These are phyloP conservation scores for Tinamus major DNA, from an alignment of 2,797 vertebrate genomes.

Conservation along the genomic window DNA sequence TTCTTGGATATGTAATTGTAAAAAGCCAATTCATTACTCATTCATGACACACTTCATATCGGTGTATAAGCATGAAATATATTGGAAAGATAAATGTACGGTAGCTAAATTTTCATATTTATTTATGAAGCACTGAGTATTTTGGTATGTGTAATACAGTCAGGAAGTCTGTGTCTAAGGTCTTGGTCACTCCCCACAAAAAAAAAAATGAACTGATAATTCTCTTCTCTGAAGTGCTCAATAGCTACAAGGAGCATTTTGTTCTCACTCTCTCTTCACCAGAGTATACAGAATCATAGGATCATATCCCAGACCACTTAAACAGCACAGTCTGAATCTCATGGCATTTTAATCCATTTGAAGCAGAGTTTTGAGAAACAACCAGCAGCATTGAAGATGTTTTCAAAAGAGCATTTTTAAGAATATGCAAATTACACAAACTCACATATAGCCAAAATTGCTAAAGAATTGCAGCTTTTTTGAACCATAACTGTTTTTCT, in stretches of 20 bases:
- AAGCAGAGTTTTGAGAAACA: background rate
- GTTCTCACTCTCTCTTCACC: background rate
- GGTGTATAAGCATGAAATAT: background rate
- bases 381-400: background rate
- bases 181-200: background rate
- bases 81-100: background rate
- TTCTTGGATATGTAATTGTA: background rate
- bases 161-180: background rate
- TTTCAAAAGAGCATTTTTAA: background rate
- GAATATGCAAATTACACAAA: conserved; percentile 3
- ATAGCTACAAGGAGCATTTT: background rate
- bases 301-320: background rate
- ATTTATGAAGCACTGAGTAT: background rate
- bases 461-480: background rate
- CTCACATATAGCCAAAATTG: background rate
- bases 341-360: background rate
- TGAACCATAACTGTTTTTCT: background rate
- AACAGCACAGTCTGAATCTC: background rate
- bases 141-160: background rate
- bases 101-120: background rate
- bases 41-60: background rate
- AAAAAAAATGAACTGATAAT: background rate
- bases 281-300: too few relatives aligned
- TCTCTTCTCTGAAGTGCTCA: background rate
- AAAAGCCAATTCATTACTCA: background rate